Evolutionary conservation across 2,888 invertebrate species (phyloP), one percentile per base, ranked within the genome.

Genomic region (Saturnia pavonia): DNA sequence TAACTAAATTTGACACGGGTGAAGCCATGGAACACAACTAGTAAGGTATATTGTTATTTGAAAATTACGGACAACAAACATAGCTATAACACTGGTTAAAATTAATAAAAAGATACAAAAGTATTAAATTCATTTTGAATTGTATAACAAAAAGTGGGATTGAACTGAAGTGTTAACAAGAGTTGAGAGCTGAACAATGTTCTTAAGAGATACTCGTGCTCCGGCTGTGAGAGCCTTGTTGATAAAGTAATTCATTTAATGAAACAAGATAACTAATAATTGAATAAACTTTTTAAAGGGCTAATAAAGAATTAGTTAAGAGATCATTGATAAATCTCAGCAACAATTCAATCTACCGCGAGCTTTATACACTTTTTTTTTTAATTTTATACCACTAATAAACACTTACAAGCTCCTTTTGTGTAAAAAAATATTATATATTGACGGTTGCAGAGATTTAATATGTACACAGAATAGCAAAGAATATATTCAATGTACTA

Each of bases 171-270:
- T 73, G 78, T 78, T 84, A 83, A 85, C 84, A 81, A 79, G 77
- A 75, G 76, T 77, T 76, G 80, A 82, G 80, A 77, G 78, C 74
- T 78, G 79, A 77, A 81, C 81, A 78, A 84, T 81, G 76, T 81
- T 70, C 80, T 78, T 77, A 76, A 82, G 79, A 75, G 77, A 63
- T 74, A 69, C 79, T 79, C 71, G 43, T 69, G 72, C 76, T 75
- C 69, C 72, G 69, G 74, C 72, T 74, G 76, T 77, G 78, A 83
- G 83, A 80, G 83, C 80, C 79, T 77, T 77, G 74, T 77, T 77
- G 74, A 82, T 81, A 69, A 75, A 57, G 57, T 57, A 57, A 57
- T 57, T 57, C 25, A 25, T 25, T 57, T 57, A 57, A 57, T 25
- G 22, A 25, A 57, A 57, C 25, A 25, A 25, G 57, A 25, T 57